These are phyloP conservation scores for Periophthalmus modestus DNA, from an alignment of 2,113 vertebrate genomes.

Conservation along the genomic window DNA sequence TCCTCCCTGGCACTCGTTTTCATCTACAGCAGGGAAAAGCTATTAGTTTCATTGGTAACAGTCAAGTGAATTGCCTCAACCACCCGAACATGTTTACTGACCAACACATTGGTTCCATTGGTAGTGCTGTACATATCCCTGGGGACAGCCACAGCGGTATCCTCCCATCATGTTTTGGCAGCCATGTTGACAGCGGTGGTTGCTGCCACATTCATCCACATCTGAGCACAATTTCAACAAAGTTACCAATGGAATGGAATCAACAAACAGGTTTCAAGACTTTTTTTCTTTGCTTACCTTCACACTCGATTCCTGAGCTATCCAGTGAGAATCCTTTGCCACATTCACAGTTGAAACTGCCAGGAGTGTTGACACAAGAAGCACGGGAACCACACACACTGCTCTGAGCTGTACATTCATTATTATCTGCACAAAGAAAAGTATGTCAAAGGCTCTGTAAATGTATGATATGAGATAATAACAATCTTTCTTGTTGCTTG, in stretches of 20 bases:
- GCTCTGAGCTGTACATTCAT: constrained; percentile 84
- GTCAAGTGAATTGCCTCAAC: not conserved
- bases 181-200: constrained; percentile 89
- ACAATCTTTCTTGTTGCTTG: not conserved
- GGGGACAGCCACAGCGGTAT: constrained; percentile 89
- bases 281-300: constrained; percentile 76
- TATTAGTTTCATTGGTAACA: not conserved
- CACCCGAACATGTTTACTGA: constrained; percentile 57
- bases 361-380: constrained; percentile 85
- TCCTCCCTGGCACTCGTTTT: constrained; percentile 88
- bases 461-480: not conserved
- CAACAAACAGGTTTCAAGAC: not conserved
- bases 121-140: constrained; percentile 93
- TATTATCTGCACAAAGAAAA: constrained; percentile 79
- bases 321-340: constrained; percentile 88
- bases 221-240: constrained; percentile 71
- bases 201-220: constrained; percentile 87
- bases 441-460: not conserved
- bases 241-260: not conserved
- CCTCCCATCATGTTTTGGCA: constrained; percentile 94
- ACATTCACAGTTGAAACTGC: constrained; percentile 93
- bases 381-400: constrained; percentile 82
- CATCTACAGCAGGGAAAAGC: constrained; percentile 71
- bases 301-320: constrained; percentile 81
- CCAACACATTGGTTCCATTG: constrained; percentile 98